These are phyloP conservation scores for Pectinophora gossypiella DNA, from an alignment of 1,140 invertebrate genomes.

Conservation along the genomic window DNA sequence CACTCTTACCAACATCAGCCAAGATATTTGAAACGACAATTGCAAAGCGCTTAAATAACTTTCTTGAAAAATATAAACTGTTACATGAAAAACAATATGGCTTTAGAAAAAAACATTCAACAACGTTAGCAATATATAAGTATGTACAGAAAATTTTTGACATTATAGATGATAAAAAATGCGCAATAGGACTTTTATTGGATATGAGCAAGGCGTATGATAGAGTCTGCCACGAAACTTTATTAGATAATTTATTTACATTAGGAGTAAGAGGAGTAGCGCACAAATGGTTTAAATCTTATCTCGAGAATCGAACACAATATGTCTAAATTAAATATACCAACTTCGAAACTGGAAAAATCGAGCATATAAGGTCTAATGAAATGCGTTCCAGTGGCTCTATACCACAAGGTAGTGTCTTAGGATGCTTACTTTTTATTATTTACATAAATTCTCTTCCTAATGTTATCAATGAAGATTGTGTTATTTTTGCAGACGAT, in stretches of 20 bases:
- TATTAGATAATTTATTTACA: conserved; percentile 1
- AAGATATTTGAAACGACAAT: conserved; percentile 9
- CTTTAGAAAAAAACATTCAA: conserved; percentile 5
- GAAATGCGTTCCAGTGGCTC: not conserved
- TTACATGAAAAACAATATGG: conserved; percentile 5
- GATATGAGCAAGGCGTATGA: conserved; percentile 10
- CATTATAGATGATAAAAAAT: conserved; percentile 1
- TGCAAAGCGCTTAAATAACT: not conserved
- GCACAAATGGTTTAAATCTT: conserved; percentile 8
- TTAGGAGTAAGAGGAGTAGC: conserved; percentile 3
- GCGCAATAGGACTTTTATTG: not conserved
- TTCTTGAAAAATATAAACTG: conserved; percentile 7
- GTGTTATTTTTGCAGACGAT: conserved; percentile 7
- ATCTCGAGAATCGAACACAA: not conserved
- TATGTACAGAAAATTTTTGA: not conserved
- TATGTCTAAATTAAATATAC: conserved; percentile 1
- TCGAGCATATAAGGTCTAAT: not conserved
- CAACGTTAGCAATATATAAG: not conserved
- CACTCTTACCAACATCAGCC: not conserved
- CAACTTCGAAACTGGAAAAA: not conserved
- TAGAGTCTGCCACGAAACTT: conserved; percentile 1
- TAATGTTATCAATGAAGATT: not conserved
- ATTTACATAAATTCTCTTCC: conserved; percentile 8
- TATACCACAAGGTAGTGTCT: conserved; percentile 8
- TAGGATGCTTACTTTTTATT: conserved; percentile 1